Percentiles rank a stretch among this genome's conserved stretches.
Evolutionary conservation across 2,113 vertebrate genomes (phyloP).

Genomic region (Hassar affinis): DNA sequence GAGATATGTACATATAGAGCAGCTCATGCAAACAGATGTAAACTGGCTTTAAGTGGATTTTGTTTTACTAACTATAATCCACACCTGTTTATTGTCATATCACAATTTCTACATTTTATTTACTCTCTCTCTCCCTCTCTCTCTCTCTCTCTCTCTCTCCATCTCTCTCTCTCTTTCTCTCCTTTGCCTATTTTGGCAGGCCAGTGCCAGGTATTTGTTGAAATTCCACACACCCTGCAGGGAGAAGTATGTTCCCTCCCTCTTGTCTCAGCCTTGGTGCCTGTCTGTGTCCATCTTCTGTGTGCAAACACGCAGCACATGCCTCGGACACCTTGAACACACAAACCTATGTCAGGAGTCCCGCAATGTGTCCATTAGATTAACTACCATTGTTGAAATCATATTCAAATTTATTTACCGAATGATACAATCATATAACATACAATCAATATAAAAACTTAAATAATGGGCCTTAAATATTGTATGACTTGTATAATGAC

Average conservation of each 20-base stretch:
- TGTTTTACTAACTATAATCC: neutral
- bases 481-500: too few species aligned
- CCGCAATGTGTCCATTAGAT: neutral
- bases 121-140: conserved; percentile 36
- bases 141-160: conserved; percentile 27
- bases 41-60: neutral
- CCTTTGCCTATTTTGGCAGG: conserved; percentile 69
- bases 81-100: too few species aligned
- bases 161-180: conserved; percentile 33
- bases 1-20: neutral
- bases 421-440: neutral
- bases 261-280: conserved; percentile 61
- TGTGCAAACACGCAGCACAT: conserved; percentile 63
- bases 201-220: conserved; percentile 80
- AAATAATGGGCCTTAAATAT: neutral
- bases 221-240: conserved; percentile 83
- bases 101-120: neutral
- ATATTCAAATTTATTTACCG: neutral
- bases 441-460: neutral
- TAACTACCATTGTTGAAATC: neutral
- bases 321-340: conserved; percentile 57
- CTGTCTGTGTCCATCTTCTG: conserved; percentile 65
- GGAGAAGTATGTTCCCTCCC: conserved; percentile 74
- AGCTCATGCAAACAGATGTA: neutral
- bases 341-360: conserved; percentile 35